These are phyloP conservation scores for Calonectris borealis DNA, from an alignment of 2,113 vertebrate species.

Conservation along the genomic window DNA sequence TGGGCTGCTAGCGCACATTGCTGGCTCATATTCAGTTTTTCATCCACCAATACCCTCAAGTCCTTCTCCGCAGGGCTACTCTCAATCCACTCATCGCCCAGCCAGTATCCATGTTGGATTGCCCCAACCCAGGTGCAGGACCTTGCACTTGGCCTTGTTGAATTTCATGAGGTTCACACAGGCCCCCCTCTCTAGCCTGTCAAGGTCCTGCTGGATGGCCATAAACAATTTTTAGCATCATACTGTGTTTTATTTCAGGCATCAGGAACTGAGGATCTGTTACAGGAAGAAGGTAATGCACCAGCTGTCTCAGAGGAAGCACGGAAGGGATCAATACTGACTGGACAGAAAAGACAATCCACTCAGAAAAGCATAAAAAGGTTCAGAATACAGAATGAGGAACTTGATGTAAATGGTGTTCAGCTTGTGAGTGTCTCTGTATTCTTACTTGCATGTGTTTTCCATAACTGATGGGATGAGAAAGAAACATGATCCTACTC, in stretches of 20 bases:
- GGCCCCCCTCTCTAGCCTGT: not conserved
- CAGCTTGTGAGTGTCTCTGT: conserved; percentile 47
- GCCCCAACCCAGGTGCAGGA: not conserved
- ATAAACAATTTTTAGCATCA: not conserved
- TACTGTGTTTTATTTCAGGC: conserved; percentile 37
- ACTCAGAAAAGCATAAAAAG: conserved; percentile 65
- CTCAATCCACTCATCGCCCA: not conserved
- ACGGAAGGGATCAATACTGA: not conserved
- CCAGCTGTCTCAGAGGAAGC: not conserved
- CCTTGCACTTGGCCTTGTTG: not conserved
- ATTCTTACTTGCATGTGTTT: not conserved
- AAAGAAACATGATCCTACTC: not conserved
- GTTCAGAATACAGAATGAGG: not conserved
- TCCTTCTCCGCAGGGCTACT: not conserved
- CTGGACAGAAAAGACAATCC: conserved; percentile 65
- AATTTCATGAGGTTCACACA: not conserved
- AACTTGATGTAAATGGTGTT: conserved; percentile 43
- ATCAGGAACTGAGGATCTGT: not conserved
- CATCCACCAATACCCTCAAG: not conserved
- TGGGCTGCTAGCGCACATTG: not conserved
- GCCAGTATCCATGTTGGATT: not conserved
- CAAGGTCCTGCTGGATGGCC: not conserved
- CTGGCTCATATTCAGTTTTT: not conserved
- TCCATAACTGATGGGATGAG: not conserved
- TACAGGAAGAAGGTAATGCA: not conserved